These are phyloP conservation scores for Perca flavescens DNA, from an alignment of 2,113 vertebrate species.

Conservation along the genomic window DNA sequence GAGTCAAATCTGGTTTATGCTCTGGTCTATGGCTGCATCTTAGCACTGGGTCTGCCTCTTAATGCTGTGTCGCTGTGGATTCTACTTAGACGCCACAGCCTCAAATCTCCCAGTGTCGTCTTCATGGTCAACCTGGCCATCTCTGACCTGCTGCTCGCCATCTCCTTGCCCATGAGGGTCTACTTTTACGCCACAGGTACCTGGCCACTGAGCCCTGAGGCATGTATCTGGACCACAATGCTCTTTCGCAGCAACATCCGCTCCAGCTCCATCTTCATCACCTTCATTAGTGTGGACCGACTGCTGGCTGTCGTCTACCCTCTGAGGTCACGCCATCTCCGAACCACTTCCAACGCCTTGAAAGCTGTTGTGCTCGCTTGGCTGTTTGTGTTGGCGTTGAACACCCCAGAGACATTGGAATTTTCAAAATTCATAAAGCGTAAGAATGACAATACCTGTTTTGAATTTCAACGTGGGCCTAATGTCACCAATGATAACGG, in stretches of 20 bases:
- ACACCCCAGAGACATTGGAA: constrained; percentile 18
- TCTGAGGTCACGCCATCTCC: constrained; percentile 65
- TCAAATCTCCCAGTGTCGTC: constrained; percentile 51
- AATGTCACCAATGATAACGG: too few relatives aligned
- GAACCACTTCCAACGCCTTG: constrained; percentile 52
- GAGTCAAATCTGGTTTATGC: not conserved
- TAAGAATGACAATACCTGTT: constrained; percentile 24
- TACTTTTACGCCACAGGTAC: constrained; percentile 57
- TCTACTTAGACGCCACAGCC: constrained; percentile 54
- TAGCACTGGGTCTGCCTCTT: constrained; percentile 71
- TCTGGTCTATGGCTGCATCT: not conserved
- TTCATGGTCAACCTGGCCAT: constrained; percentile 77
- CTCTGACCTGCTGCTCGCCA: constrained; percentile 75
- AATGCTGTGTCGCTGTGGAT: constrained; percentile 73
- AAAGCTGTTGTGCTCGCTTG: constrained; percentile 55
- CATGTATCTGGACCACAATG: constrained; percentile 60
- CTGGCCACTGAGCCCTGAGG: constrained; percentile 48
- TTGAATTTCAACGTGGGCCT: constrained; percentile 10
- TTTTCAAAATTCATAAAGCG: fast-evolving
- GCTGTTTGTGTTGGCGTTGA: constrained; percentile 51
- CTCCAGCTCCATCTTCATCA: constrained; percentile 79
- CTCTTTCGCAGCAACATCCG: constrained; percentile 76
- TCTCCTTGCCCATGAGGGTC: constrained; percentile 69
- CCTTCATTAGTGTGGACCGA: constrained; percentile 78
- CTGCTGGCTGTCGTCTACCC: constrained; percentile 79